These are phyloP conservation scores for Pachypanchax playfairii DNA, from an alignment of 2,113 vertebrate species.

Conservation along the genomic window DNA sequence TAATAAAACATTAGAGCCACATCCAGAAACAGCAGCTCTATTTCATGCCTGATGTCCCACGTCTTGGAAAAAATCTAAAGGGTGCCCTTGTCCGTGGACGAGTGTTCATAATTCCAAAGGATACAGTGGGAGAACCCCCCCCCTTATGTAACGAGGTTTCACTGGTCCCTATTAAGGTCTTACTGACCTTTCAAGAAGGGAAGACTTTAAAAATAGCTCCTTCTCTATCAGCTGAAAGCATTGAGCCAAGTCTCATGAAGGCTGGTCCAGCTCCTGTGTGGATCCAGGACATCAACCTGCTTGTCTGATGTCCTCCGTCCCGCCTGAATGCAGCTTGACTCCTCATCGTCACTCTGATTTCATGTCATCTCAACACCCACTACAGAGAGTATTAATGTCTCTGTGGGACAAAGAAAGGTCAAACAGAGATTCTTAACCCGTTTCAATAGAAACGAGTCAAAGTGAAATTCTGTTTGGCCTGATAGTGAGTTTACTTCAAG, in stretches of 20 bases:
- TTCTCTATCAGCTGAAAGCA: background rate
- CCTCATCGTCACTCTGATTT: background rate
- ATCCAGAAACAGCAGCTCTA: conserved; percentile 14
- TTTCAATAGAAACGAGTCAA: background rate
- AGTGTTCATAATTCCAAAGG: conserved; percentile 15
- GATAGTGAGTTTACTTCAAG: too few species aligned
- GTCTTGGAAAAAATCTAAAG: conserved; percentile 8
- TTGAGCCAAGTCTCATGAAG: background rate
- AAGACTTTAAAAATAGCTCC: conserved; percentile 6
- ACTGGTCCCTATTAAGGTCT: background rate
- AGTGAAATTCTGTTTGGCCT: too few species aligned
- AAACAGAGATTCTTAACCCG: too few species aligned
- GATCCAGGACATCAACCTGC: background rate
- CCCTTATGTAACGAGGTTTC: conserved; percentile 2
- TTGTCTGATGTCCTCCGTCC: background rate
- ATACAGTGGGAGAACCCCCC: background rate
- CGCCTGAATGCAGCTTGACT: too few species aligned
- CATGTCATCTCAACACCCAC: background rate
- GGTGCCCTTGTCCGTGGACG: conserved; percentile 7
- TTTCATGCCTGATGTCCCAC: conserved; percentile 26
- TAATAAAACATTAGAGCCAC: conserved; percentile 4
- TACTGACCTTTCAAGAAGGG: conserved; percentile 16
- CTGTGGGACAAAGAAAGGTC: background rate
- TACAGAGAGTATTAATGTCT: background rate
- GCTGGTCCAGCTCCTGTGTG: background rate